These are phyloP conservation scores for Diaprepes abbreviatus DNA, from an alignment of 2,888 invertebrate genomes.

Conservation along the genomic window DNA sequence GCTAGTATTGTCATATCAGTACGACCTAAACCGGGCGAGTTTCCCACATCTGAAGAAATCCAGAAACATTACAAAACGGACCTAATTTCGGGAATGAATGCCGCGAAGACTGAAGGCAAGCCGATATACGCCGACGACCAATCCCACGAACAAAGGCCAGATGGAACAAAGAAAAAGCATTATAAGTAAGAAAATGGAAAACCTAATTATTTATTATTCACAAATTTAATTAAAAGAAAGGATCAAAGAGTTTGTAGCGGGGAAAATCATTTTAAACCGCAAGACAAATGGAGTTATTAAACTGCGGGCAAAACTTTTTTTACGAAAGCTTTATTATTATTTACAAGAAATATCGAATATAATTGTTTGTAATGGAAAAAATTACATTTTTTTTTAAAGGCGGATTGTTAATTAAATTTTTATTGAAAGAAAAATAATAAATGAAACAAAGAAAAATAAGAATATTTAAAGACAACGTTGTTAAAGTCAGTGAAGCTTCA, in stretches of 20 bases:
- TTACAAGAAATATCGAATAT: too few species aligned
- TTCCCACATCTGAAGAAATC: constrained; percentile 85
- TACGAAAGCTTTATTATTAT: too few species aligned
- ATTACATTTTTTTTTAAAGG: too few species aligned
- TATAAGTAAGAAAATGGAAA: constrained; percentile 36
- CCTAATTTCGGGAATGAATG: constrained; percentile 53
- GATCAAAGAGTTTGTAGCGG: too few species aligned
- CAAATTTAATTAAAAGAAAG: neutral
- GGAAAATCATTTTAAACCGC: neutral
- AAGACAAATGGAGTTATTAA: neutral
- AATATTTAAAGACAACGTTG: too few species aligned
- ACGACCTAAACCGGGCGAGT: constrained; percentile 83
- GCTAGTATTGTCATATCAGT: constrained; percentile 87
- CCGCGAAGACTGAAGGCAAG: constrained; percentile 61
- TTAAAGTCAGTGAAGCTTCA: too few species aligned
- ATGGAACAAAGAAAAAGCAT: constrained; percentile 60
- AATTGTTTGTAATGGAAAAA: too few species aligned
- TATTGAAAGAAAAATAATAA: too few species aligned
- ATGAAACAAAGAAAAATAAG: too few species aligned
- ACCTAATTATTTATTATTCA: neutral
- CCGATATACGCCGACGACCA: constrained; percentile 72
- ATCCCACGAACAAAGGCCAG: constrained; percentile 76
- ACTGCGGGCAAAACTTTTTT: too few species aligned
- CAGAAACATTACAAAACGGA: constrained; percentile 63
- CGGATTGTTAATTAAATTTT: too few species aligned